Percentiles rank a stretch among this genome's conserved stretches.
phyloP scores from a whole-genome alignment of 2,797 vertebrate genomes.

The Onychomys leucogaster region DNA sequence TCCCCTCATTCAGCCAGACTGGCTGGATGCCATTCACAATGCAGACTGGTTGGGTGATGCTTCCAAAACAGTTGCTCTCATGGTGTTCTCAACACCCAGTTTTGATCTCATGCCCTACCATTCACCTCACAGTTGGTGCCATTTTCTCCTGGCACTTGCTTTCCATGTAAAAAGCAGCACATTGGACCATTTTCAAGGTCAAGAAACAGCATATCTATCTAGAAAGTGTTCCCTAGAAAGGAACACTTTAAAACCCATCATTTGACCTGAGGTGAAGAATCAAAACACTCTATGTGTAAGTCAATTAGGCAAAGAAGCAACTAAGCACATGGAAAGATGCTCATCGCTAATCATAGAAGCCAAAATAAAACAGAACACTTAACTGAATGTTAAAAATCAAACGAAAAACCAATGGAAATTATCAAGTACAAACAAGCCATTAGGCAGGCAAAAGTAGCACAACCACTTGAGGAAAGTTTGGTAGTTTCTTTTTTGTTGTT shows the following conservation, averaged over 20 bases:
- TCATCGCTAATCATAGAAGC: neutral
- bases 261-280: neutral
- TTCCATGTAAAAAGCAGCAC: neutral
- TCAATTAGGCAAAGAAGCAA: conserved; percentile 4
- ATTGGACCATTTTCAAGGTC: neutral
- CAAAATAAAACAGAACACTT: neutral
- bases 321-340: neutral
- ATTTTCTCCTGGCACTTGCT: neutral
- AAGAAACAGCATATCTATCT: neutral
- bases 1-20: neutral
- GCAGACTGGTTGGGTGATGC: neutral
- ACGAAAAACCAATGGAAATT: neutral
- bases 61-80: neutral
- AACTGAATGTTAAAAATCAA: neutral
- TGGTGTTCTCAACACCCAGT: neutral
- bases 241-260: neutral
- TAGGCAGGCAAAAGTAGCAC: neutral
- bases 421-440: neutral
- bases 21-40: neutral
- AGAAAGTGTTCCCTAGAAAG: neutral
- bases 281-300: neutral
- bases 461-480: neutral
- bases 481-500: conserved; percentile 52
- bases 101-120: neutral
- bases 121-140: neutral